Evolutionary conservation across 2,113 vertebrate genomes (phyloP), one percentile per base, ranked within the genome.

Genomic region (Salminus brasiliensis): DNA sequence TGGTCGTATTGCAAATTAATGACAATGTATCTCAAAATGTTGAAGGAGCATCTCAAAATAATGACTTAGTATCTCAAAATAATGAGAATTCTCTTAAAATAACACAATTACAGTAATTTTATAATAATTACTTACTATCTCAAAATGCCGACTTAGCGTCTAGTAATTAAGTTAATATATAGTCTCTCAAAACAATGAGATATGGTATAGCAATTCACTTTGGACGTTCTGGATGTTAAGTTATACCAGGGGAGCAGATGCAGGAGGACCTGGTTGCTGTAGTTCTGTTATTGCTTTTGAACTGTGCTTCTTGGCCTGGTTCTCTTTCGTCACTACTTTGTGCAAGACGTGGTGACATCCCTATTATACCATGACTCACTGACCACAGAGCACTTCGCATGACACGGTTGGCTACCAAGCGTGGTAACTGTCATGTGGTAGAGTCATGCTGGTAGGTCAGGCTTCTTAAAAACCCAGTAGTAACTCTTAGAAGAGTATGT

Each of bases 271-370:
- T 12, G 9, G 15, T 12, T 16, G 57, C 7, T 2, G 60, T 29
- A 0, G 30, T 29, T 34, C 7, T 2, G 60, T 29, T 3, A 16
- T 29, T 34, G 5, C 16, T 34, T 66, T 9, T 68, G 21, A 53
- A 62, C 21, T 63, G 32, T 49, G 23, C 3, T 1, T 57, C 16
- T 45, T 55, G 34, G 34, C 32, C 34, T 25, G 32, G 10, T 25
- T 43, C 13, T 59, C 34, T 43, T 59, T 55, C 12, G 2, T 3
- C 32, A 29, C 30, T 16, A 23, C 25, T 69, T 72, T 63, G 15
- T 53, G 77, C 59, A 72, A 79, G 18, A 65, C 10, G 0, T 21
- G 9, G 63, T 21, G 47, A 72, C 76, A 72, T 79, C 76, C 76
- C 47, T 25, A 63, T 60, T 78, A 63, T n/a, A 45, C 16, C 21